A percentile compares a stretch with the other conserved stretches of the same genome.
These are phyloP conservation scores for Porites evermanni DNA, from an alignment of 92 coral and sea anemone genomes.

Conservation along the genomic window DNA sequence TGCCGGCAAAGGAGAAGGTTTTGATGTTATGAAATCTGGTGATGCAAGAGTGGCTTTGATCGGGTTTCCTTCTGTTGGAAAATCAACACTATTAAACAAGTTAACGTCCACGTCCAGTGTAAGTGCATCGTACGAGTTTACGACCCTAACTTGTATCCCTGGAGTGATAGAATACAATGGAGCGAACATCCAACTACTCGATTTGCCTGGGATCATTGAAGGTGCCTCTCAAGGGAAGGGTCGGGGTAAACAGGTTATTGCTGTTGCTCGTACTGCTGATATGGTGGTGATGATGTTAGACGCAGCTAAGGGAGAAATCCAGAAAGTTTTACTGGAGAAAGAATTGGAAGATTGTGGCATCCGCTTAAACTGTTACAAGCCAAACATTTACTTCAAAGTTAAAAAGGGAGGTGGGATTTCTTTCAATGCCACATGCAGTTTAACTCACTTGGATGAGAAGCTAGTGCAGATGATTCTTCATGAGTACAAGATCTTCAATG, in stretches of 20 bases:
- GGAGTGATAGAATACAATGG: constrained; percentile 95
- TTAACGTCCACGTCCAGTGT: constrained; percentile 88
- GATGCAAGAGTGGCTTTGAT: constrained; percentile 98
- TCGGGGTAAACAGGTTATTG: constrained; percentile 93
- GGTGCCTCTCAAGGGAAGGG: constrained; percentile 98
- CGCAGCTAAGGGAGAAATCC: constrained; percentile 91
- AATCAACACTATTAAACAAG: constrained; percentile 93
- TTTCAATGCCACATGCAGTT: constrained; percentile 90
- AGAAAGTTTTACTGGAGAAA: constrained; percentile 87
- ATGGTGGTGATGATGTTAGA: constrained; percentile 98
- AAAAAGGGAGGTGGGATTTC: constrained; percentile 96
- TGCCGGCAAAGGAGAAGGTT: constrained; percentile 96
- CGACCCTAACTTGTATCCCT: constrained; percentile 97
- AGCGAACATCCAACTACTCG: constrained; percentile 95
- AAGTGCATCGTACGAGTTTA: constrained; percentile 96
- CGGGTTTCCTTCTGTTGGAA: constrained; percentile 98
- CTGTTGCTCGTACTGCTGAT: constrained; percentile 98
- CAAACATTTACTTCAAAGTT: constrained; percentile 94
- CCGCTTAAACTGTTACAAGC: constrained; percentile 85
- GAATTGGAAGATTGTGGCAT: constrained; percentile 97
- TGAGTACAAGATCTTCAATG: constrained; percentile 98
- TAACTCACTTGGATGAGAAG: constrained; percentile 94
- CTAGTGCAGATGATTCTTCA: constrained; percentile 90
- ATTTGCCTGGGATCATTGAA: constrained; percentile 96
- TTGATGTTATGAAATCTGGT: constrained; percentile 99